Percentiles rank a stretch among this genome's conserved stretches.
Conservation (phyloP, 2,888 invertebrate species). For the Dicycla oo region DNA sequence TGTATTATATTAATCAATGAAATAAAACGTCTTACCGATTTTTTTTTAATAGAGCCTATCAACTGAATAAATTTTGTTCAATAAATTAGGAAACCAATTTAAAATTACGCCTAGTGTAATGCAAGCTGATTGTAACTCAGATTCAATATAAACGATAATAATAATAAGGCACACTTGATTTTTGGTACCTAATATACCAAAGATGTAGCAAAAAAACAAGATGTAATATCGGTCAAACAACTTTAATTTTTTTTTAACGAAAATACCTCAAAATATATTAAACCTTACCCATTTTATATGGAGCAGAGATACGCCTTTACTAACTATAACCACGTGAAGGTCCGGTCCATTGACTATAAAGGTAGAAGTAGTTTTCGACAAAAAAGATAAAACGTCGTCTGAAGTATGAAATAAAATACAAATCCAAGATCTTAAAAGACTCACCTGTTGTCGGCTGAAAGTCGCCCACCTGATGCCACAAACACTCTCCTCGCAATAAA, state of each 20-base stretch:
- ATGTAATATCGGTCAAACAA: not conserved
- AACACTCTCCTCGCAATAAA: constrained; percentile 62
- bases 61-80: not conserved
- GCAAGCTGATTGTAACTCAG: not conserved
- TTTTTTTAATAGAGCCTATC: not conserved
- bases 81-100: no score
- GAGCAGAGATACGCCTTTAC: not conserved
- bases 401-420: constrained; percentile 11
- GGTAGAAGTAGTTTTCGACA: not conserved
- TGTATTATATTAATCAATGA: not conserved
- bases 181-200: not conserved
- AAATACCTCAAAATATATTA: not conserved
- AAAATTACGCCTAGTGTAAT: not conserved
- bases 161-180: not conserved
- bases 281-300: not conserved
- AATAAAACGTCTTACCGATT: not conserved
- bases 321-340: not conserved
- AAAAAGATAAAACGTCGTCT: not conserved
- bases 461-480: constrained; percentile 66
- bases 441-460: constrained; percentile 71
- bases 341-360: not conserved
- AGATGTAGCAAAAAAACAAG: not conserved
- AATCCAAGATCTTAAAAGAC: constrained; percentile 34
- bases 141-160: not conserved
- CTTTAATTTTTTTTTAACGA: not conserved